These are phyloP conservation scores for Chrysolina oricalcia DNA, from an alignment of 2,888 invertebrate genomes.

Conservation along the genomic window DNA sequence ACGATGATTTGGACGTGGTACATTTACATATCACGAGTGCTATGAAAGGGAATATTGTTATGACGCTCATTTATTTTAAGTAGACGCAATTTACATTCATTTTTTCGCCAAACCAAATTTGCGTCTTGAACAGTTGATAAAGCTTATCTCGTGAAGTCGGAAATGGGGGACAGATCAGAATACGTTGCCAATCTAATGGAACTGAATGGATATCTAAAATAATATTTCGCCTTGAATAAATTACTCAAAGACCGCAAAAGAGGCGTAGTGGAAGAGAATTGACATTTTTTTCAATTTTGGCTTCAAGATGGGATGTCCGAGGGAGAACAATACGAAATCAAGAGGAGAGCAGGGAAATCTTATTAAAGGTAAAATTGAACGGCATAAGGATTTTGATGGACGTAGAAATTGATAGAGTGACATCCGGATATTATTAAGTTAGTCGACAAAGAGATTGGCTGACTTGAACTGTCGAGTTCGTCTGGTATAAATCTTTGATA, in stretches of 20 bases:
- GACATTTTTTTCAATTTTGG: not conserved
- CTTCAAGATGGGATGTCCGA: no score
- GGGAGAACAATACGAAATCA: no score
- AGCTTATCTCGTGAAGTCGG: not conserved
- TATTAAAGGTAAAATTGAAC: no score
- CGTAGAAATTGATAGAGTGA: no score
- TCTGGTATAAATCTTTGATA: no score
- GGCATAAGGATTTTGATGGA: no score
- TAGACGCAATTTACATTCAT: slow-evolving; percentile 43
- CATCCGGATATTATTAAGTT: no score
- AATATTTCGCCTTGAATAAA: slow-evolving; percentile 2
- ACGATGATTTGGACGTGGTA: slow-evolving; percentile 52
- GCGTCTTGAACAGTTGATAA: slow-evolving; percentile 24
- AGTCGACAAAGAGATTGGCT: no score
- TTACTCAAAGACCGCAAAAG: not conserved
- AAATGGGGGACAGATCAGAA: slow-evolving; percentile 9
- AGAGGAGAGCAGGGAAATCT: no score
- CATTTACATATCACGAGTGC: slow-evolving; percentile 59
- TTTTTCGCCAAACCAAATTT: slow-evolving; percentile 20
- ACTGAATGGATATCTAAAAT: slow-evolving; percentile 17
- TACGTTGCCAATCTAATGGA: slow-evolving; percentile 15
- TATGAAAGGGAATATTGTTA: slow-evolving; percentile 60
- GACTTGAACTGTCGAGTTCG: no score
- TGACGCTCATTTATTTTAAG: slow-evolving; percentile 58
- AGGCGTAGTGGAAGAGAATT: not conserved